These are phyloP conservation scores for Anastrepha obliqua DNA, from an alignment of 1,140 invertebrate species.

Conservation along the genomic window DNA sequence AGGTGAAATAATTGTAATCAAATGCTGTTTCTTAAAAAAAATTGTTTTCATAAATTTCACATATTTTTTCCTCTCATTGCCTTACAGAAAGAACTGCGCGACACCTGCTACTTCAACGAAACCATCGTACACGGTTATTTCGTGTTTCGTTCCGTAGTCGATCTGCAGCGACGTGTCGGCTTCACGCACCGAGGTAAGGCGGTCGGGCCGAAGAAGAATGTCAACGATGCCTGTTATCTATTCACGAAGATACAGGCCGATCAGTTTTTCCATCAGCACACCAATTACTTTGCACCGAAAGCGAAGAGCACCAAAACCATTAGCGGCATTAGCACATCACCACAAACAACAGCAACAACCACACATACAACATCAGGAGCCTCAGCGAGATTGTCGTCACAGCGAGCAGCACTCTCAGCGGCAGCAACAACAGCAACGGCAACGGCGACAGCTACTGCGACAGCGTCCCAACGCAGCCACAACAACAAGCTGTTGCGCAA, in stretches of 20 bases:
- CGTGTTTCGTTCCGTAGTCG: slow-evolving; percentile 73
- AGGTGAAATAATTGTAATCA: no score
- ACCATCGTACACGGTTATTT: slow-evolving; percentile 73
- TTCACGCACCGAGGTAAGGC: slow-evolving; percentile 73
- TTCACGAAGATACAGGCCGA: slow-evolving; percentile 72
- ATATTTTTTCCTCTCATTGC: neutral
- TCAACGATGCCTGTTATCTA: slow-evolving; percentile 72
- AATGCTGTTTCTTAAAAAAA: no score
- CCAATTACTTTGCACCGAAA: slow-evolving; percentile 54
- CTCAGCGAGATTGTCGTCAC: slow-evolving; percentile 57
- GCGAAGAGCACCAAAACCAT: slow-evolving; percentile 57
- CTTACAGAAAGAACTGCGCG: slow-evolving; percentile 71
- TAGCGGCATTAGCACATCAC: slow-evolving; percentile 54
- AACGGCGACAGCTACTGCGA: slow-evolving; percentile 41
- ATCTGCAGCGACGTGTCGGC: slow-evolving; percentile 71
- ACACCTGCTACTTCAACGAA: slow-evolving; percentile 74
- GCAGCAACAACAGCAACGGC: slow-evolving; percentile 52
- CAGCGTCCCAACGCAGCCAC: slow-evolving; percentile 48
- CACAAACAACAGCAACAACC: slow-evolving; percentile 56
- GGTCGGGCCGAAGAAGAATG: slow-evolving; percentile 70
- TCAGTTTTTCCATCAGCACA: slow-evolving; percentile 72
- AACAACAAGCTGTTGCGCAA: slow-evolving; percentile 53
- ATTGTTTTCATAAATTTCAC: no score
- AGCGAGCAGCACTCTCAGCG: slow-evolving; percentile 41
- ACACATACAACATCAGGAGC: slow-evolving; percentile 59